Conservation (phyloP, 2,888 invertebrate genomes). For the Adelphocoris suturalis region DNA sequence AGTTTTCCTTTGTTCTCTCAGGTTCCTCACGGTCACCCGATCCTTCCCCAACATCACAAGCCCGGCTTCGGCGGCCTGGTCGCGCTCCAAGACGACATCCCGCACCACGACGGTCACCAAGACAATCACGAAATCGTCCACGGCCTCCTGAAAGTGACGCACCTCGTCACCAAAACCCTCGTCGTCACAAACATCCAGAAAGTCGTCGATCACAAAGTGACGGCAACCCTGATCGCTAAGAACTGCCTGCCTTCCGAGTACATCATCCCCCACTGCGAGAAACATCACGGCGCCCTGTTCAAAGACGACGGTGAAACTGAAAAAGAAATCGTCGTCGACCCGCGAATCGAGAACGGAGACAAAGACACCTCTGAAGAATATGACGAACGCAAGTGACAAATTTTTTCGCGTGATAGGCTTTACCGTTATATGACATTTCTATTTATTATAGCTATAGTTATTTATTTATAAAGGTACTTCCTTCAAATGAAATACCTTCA, state of each 20-base stretch:
- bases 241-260: constrained; percentile 78
- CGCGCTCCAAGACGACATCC: neutral
- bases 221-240: constrained; percentile 77
- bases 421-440: neutral
- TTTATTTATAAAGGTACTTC: neutral
- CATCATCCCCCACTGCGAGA: constrained; percentile 77
- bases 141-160: constrained; percentile 66
- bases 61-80: constrained; percentile 28
- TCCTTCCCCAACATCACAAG: constrained; percentile 40
- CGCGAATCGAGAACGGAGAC: neutral
- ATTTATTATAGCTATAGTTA: neutral
- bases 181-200: constrained; percentile 75
- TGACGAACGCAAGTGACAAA: neutral
- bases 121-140: constrained; percentile 64
- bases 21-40: constrained; percentile 52
- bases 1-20: neutral
- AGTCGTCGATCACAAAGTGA: constrained; percentile 75
- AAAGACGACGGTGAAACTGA: constrained; percentile 4
- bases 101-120: neutral
- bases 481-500: neutral
- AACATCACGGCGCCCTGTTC: neutral
- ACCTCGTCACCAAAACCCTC: constrained; percentile 75
- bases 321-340: constrained; percentile 2
- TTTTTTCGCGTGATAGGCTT: neutral
- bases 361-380: neutral